These are phyloP conservation scores for Penelope pileata DNA, from an alignment of 2,113 vertebrate species.

Conservation along the genomic window DNA sequence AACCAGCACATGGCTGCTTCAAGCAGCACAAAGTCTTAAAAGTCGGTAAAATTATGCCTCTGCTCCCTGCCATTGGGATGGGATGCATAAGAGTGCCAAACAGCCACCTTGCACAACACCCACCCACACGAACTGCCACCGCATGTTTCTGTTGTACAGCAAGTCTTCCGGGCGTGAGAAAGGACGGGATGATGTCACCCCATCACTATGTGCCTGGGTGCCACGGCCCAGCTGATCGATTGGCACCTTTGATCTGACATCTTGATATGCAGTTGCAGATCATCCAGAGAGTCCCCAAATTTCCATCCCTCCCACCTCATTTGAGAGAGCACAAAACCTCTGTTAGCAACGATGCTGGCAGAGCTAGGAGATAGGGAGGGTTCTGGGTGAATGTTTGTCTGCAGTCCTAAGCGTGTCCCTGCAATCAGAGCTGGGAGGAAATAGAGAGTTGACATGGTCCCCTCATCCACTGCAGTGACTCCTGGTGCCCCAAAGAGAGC, in stretches of 20 bases:
- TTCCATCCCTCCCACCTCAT: not conserved
- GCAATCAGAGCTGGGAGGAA: not conserved
- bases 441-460: not conserved
- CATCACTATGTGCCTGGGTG: not conserved
- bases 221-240: not conserved
- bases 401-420: not conserved
- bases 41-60: not conserved
- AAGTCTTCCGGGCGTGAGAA: not conserved
- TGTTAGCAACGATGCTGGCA: not conserved
- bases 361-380: not conserved
- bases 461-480: not conserved
- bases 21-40: not conserved
- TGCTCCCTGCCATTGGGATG: rapidly evolving
- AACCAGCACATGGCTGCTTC: not conserved
- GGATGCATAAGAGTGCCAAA: not conserved
- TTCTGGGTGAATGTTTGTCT: not conserved
- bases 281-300: not conserved
- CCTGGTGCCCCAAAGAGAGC: not conserved
- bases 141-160: not conserved
- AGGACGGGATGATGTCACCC: not conserved
- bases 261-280: not conserved
- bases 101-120: not conserved
- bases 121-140: not conserved
- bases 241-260: not conserved
- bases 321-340: not conserved